phyloP scores from a whole-genome alignment of 2,113 vertebrate genomes.

The Hippocampus comes region DNA sequence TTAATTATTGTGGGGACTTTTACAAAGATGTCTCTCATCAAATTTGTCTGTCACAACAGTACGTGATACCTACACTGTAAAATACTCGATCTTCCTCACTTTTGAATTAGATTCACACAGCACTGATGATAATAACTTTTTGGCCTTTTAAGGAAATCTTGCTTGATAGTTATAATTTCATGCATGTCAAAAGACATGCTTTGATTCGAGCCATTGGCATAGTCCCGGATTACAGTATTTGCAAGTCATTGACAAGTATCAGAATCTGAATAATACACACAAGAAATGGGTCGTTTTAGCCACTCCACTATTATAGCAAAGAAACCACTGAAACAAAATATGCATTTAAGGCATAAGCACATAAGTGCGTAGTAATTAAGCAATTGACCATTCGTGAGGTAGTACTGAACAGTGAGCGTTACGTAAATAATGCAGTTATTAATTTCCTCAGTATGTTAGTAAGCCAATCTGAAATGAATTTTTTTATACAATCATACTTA shows the following conservation, averaged over 20 bases:
- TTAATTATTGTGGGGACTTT: not conserved
- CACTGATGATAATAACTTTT: not conserved
- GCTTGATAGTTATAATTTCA: not conserved
- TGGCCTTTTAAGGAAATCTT: not conserved
- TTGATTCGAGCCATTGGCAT: not conserved
- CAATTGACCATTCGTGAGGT: too few species aligned
- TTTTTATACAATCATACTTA: not conserved
- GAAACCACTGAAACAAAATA: too few species aligned
- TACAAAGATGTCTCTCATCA: not conserved
- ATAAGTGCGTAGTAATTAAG: not conserved
- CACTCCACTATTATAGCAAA: too few species aligned
- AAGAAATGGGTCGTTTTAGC: not conserved
- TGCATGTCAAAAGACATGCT: not conserved
- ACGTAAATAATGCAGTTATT: too few species aligned
- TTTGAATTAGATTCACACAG: slow-evolving; percentile 2
- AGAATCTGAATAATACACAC: not conserved
- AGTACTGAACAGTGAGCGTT: too few species aligned
- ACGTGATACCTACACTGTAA: not conserved
- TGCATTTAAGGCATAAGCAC: too few species aligned
- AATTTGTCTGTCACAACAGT: not conserved
- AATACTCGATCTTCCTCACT: slow-evolving; percentile 6
- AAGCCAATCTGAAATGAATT: not conserved
- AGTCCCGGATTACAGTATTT: not conserved
- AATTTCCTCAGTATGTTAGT: not conserved
- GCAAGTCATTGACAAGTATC: not conserved